Evolutionary conservation across 1,140 invertebrate genomes (phyloP).

Genomic region (Cydia strobilella): DNA sequence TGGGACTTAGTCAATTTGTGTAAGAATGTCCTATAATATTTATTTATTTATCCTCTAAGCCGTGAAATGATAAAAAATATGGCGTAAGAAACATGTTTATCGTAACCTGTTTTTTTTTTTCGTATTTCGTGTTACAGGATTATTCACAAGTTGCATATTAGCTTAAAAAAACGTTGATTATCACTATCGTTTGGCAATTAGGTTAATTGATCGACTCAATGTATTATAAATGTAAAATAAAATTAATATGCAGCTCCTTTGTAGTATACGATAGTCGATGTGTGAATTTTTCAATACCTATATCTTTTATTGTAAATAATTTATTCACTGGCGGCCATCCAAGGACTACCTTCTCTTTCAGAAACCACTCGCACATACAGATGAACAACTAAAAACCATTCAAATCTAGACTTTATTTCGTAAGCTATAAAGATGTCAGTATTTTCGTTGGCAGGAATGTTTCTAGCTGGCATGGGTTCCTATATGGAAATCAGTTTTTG

Average conservation of each 20-base stretch:
- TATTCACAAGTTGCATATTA: too few species aligned
- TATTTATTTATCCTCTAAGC: too few species aligned
- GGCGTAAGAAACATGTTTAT: too few species aligned
- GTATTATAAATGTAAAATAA: not conserved
- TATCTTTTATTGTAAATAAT: constrained; percentile 41
- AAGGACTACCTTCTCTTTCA: constrained; percentile 37
- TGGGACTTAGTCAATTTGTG: too few species aligned
- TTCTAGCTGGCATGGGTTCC: not conserved
- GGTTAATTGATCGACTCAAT: not conserved
- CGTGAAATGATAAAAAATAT: too few species aligned
- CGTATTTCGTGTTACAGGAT: too few species aligned
- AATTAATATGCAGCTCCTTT: not conserved
- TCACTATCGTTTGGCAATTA: too few species aligned
- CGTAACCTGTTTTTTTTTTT: too few species aligned
- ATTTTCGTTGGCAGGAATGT: not conserved
- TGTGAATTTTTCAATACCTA: constrained; percentile 43
- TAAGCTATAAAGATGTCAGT: not conserved
- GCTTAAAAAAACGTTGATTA: too few species aligned
- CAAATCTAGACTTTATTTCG: not conserved
- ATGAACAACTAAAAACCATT: not conserved
- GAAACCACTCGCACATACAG: not conserved
- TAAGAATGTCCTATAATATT: too few species aligned
- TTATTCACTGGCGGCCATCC: constrained; percentile 56
- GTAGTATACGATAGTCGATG: not conserved
- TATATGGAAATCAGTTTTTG: constrained; percentile 22